phyloP scores from a whole-genome alignment of 2,113 vertebrate species.

The Nesogale talazaci region DNA sequence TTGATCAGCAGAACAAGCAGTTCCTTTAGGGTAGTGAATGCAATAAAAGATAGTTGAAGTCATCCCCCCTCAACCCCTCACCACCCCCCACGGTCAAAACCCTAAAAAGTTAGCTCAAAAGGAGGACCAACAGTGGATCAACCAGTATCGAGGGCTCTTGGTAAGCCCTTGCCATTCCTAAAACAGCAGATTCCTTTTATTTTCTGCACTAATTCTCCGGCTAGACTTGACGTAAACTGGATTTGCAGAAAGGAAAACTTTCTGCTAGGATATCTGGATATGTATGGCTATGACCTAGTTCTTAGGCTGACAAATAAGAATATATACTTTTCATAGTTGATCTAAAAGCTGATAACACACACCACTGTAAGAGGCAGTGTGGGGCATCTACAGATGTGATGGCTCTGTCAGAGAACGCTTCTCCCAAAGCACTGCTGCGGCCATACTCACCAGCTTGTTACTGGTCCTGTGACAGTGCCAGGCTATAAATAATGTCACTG shows the following conservation, averaged over 20 bases:
- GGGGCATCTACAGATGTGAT: neutral
- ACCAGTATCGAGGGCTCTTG: neutral
- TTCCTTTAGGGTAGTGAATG: slow-evolving; percentile 7
- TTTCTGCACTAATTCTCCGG: neutral
- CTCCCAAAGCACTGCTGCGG: neutral
- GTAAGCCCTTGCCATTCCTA: neutral
- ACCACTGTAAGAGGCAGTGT: neutral
- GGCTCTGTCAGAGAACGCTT: neutral
- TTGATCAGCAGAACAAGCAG: neutral
- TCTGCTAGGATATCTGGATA: neutral
- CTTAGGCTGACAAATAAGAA: neutral
- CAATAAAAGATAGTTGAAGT: neutral
- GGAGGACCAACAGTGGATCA: neutral
- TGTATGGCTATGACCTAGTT: neutral
- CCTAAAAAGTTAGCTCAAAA: neutral
- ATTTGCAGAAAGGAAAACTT: neutral
- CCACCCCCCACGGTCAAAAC: neutral
- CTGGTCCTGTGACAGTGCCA: neutral
- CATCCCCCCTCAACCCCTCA: neutral
- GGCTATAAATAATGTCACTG: too few species aligned
- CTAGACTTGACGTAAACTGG: neutral
- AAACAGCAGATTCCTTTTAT: too few species aligned
- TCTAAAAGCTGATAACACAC: neutral
- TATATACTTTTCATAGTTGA: neutral
- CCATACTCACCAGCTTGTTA: neutral